Evolutionary conservation across 2,888 invertebrate species (phyloP).

Genomic region (Deilephila elpenor): DNA sequence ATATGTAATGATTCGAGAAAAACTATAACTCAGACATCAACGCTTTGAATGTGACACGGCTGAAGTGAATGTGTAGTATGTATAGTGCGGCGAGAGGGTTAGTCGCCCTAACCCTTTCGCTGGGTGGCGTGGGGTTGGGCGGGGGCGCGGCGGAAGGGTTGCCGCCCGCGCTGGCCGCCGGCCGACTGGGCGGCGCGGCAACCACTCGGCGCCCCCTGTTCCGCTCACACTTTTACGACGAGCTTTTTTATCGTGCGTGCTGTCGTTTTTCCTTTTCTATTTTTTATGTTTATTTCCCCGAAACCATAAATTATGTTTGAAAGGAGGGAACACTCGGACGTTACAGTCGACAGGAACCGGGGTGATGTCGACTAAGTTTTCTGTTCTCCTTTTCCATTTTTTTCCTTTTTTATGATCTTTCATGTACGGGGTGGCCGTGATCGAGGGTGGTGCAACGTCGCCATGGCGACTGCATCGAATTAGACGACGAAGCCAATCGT

Average conservation of each 20-base stretch:
- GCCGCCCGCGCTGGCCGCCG: constrained; percentile 65
- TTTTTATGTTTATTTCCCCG: constrained; percentile 86
- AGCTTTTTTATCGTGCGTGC: constrained; percentile 85
- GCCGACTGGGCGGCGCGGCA: constrained; percentile 59
- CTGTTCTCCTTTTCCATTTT: constrained; percentile 69
- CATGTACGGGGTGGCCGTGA: constrained; percentile 65
- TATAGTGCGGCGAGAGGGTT: constrained; percentile 62
- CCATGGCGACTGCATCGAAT: constrained; percentile 80
- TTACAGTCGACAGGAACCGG: constrained; percentile 80
- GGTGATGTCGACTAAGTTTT: constrained; percentile 78
- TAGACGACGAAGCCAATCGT: constrained; percentile 58
- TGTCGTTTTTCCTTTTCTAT: constrained; percentile 85
- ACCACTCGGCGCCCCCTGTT: constrained; percentile 54
- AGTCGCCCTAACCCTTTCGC: constrained; percentile 80
- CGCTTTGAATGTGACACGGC: neutral
- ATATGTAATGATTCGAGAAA: neutral
- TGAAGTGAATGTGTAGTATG: constrained; percentile 14
- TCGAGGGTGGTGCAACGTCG: constrained; percentile 73
- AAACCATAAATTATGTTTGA: constrained; percentile 86
- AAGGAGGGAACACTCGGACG: constrained; percentile 85
- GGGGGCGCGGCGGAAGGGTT: constrained; percentile 81
- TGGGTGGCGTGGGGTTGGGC: constrained; percentile 65
- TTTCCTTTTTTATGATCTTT: constrained; percentile 78
- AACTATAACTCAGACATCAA: neutral
- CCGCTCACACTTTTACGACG: constrained; percentile 80